Conservation (phyloP, 2,113 vertebrate genomes). For the Ceyx melanurus region DNA sequence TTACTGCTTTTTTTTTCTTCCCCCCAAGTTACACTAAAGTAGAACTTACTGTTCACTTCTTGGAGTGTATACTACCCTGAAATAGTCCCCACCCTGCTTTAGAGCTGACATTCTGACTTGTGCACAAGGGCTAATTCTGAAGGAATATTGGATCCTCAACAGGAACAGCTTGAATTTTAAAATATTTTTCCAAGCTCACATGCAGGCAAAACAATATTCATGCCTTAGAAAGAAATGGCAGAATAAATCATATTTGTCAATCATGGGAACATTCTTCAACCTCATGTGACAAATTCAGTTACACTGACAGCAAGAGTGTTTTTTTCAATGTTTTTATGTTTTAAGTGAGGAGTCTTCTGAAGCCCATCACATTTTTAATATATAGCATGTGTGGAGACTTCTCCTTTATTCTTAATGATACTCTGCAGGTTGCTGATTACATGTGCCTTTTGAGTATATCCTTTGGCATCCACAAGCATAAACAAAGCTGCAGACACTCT, state of each 20-base stretch:
- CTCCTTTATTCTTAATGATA: conserved; percentile 54
- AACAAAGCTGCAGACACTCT: conserved; percentile 67
- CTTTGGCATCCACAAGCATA: conserved; percentile 39
- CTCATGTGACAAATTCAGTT: background rate
- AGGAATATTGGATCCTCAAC: background rate
- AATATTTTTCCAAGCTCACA: background rate
- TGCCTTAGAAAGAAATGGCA: background rate
- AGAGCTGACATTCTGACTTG: background rate
- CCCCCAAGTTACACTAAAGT: background rate
- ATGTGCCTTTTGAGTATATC: conserved; percentile 11
- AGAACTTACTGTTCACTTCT: background rate
- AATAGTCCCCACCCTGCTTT: background rate
- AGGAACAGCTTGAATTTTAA: background rate
- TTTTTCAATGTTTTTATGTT: background rate
- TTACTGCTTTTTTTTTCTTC: background rate
- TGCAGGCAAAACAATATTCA: background rate
- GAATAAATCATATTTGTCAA: background rate
- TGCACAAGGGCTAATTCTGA: background rate
- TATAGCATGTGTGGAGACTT: background rate
- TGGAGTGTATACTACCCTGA: background rate
- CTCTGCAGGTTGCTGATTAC: conserved; percentile 25
- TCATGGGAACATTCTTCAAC: background rate
- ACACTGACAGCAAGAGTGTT: background rate
- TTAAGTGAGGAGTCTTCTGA: conserved; percentile 3
- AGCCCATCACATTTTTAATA: background rate